phyloP scores from a whole-genome alignment of 1,140 invertebrate genomes.

The Gryon sp. region DNA sequence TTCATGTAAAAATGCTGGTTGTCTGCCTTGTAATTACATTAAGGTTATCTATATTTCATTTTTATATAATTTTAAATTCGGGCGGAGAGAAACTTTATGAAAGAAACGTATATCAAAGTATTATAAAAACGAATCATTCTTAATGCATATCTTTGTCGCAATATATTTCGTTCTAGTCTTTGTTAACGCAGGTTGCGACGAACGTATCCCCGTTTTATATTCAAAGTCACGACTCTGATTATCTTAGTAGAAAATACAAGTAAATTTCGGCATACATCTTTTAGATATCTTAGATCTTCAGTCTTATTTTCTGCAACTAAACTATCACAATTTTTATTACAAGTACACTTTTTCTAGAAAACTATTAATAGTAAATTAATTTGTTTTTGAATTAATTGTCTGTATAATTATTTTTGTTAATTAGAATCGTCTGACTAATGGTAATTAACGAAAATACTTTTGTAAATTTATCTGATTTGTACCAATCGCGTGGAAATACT shows the following conservation, averaged over 20 bases:
- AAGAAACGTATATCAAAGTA: conserved; percentile 29
- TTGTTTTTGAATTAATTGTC: no score
- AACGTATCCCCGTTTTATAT: conserved; percentile 67
- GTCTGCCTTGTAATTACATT: conserved; percentile 12
- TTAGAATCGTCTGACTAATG: no score
- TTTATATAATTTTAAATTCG: conserved; percentile 23
- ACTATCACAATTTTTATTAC: conserved; percentile 55
- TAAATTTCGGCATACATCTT: conserved; percentile 66
- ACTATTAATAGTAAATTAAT: no score
- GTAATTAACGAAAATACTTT: no score
- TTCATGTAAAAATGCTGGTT: no score
- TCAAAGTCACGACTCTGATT: conserved; percentile 75
- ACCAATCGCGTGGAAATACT: no score
- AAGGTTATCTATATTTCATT: conserved; percentile 20
- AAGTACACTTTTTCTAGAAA: no score
- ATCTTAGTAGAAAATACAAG: conserved; percentile 75
- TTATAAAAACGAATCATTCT: conserved; percentile 46
- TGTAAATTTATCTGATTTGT: no score
- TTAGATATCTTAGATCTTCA: conserved; percentile 68
- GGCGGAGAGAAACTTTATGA: neutral
- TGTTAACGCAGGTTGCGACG: conserved; percentile 38
- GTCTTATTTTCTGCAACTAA: conserved; percentile 38
- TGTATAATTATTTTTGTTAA: no score
- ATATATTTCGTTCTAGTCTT: conserved; percentile 34
- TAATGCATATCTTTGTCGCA: conserved; percentile 36